Evolutionary conservation across 2,797 vertebrate species (phyloP).

Genomic region (Phrynocephalus guinanensis): DNA sequence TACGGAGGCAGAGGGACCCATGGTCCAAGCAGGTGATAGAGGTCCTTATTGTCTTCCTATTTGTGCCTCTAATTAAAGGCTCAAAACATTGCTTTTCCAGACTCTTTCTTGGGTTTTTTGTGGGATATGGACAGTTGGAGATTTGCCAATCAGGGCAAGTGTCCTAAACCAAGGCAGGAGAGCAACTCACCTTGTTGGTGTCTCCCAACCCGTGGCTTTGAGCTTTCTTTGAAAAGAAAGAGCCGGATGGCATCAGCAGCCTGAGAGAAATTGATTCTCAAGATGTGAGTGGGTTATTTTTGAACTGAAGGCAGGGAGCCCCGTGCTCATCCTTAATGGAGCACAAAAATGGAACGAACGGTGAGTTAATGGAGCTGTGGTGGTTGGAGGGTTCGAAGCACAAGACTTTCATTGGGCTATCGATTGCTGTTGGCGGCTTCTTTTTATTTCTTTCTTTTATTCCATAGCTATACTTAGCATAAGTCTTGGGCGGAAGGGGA

Average conservation of each 20-base stretch:
- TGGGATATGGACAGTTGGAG: too few relatives aligned
- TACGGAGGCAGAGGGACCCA: not conserved
- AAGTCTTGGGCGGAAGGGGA: slow-evolving; percentile 41
- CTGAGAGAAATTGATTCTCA: slow-evolving; percentile 70
- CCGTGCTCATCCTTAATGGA: slow-evolving; percentile 60
- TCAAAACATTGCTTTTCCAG: too few relatives aligned
- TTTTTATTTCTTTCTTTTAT: not conserved
- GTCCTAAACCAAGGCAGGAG: not conserved
- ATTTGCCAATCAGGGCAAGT: not conserved
- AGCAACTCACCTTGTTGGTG: slow-evolving; percentile 5
- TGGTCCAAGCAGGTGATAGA: not conserved
- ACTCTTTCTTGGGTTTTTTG: not conserved
- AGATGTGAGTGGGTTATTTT: slow-evolving; percentile 66
- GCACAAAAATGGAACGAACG: slow-evolving; percentile 63
- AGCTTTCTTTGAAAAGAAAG: slow-evolving; percentile 55
- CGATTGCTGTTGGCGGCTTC: slow-evolving; percentile 46
- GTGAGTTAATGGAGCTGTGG: slow-evolving; percentile 61
- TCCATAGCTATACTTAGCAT: slow-evolving; percentile 47
- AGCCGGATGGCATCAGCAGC: slow-evolving; percentile 29
- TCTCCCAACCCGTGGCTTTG: slow-evolving; percentile 52
- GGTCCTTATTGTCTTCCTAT: not conserved
- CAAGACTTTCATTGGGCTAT: slow-evolving; percentile 62
- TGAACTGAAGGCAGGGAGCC: slow-evolving; percentile 59
- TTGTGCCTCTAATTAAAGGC: not conserved
- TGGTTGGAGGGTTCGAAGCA: slow-evolving; percentile 55